A percentile compares a stretch with the other conserved stretches of the same genome.
Conservation (phyloP, 35 echinoderm and acorn worm genomes). For the Ophioderma brevispina region DNA sequence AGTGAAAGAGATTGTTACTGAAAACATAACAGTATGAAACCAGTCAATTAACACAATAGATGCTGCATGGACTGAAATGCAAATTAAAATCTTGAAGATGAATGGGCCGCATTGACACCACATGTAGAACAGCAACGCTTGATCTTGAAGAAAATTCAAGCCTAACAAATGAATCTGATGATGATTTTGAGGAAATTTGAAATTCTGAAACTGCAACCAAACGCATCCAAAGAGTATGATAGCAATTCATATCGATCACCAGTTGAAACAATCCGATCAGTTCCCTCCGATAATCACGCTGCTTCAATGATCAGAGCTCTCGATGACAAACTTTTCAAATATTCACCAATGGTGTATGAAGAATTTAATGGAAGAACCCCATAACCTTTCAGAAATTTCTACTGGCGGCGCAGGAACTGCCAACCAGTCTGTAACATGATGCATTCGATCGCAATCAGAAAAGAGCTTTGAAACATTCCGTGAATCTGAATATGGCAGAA, state of each 20-base stretch:
- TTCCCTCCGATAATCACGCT: background rate
- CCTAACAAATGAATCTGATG: background rate
- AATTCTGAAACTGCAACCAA: background rate
- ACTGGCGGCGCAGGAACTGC: constrained; percentile 53
- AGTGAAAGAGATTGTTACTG: background rate
- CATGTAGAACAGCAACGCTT: background rate
- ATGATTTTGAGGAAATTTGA: background rate
- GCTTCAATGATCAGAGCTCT: background rate
- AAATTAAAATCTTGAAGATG: background rate
- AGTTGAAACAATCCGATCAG: constrained; percentile 2
- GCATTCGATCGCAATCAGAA: background rate
- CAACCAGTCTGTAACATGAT: constrained; percentile 44
- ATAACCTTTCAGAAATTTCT: constrained; percentile 33
- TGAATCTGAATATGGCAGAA: constrained; percentile 20
- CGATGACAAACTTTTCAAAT: constrained; percentile 39
- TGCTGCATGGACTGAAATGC: background rate
- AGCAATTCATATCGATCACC: background rate
- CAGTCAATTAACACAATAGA: background rate
- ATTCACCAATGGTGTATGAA: background rate
- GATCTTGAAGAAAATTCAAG: background rate
- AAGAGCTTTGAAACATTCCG: background rate
- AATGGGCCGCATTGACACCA: background rate
- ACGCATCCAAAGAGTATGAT: background rate
- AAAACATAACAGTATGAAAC: background rate
- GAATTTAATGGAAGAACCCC: background rate